Percentiles rank a stretch among this genome's conserved stretches.
Evolutionary conservation across 2,113 vertebrate species (phyloP).

Genomic region (Otus sunia): DNA sequence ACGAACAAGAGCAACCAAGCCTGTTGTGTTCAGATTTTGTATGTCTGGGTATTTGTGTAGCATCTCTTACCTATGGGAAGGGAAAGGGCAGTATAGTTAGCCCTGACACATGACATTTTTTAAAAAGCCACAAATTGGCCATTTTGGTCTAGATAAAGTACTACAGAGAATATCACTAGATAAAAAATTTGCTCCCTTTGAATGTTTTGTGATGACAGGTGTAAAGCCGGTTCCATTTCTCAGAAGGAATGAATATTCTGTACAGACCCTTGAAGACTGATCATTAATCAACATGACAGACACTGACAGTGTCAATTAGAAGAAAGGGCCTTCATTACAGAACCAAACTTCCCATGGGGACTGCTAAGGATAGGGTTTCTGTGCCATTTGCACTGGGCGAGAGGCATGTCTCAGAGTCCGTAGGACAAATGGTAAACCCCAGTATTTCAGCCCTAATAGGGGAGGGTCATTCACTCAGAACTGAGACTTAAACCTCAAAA

Average conservation of each 20-base stretch:
- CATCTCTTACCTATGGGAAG: not conserved
- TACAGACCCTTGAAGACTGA: not conserved
- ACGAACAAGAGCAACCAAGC: not conserved
- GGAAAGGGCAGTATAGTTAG: not conserved
- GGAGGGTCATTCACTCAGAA: not conserved
- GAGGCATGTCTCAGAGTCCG: not conserved
- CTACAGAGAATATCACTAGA: not conserved
- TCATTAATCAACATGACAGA: conserved; percentile 59
- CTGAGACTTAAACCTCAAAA: not conserved
- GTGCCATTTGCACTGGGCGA: not conserved
- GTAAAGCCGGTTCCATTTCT: conserved; percentile 1
- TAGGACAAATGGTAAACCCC: not conserved
- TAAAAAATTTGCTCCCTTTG: not conserved
- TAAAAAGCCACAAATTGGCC: not conserved
- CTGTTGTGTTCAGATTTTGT: not conserved
- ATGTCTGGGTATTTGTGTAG: not conserved
- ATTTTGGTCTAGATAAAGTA: not conserved
- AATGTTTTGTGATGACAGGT: not conserved
- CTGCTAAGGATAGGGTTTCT: not conserved
- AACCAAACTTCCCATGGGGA: not conserved
- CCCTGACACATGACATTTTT: not conserved
- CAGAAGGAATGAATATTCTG: not conserved
- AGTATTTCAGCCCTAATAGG: not conserved
- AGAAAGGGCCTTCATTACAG: not conserved
- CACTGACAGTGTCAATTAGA: conserved; percentile 31